Conservation (phyloP, 2,888 invertebrate species). For the Allolobophora icterica region DNA sequence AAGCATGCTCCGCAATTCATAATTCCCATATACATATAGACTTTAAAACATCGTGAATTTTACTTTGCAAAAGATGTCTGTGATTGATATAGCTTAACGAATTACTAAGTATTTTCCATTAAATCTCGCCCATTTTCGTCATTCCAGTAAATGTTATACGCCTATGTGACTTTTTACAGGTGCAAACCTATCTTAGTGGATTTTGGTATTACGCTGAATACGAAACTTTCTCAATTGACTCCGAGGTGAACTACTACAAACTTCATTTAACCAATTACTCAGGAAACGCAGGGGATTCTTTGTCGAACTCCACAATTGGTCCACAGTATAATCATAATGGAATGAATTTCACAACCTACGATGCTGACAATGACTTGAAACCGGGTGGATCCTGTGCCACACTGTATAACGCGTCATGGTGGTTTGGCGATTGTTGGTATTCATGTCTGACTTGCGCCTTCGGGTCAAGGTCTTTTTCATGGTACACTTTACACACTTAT, state of each 20-base stretch:
- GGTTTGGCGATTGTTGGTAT: background rate
- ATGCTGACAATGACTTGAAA: background rate
- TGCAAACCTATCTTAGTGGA: background rate
- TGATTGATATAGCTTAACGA: too few relatives aligned
- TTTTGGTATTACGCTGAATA: slow-evolving; percentile 13
- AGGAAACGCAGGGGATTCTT: background rate
- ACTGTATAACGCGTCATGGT: background rate
- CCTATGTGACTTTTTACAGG: background rate
- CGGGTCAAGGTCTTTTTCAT: background rate
- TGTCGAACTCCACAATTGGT: background rate
- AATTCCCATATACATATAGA: too few relatives aligned
- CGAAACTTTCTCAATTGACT: background rate
- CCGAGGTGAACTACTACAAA: background rate
- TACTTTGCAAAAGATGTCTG: too few relatives aligned
- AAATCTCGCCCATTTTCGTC: too few relatives aligned
- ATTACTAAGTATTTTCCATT: too few relatives aligned
- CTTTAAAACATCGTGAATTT: too few relatives aligned
- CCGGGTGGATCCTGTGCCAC: background rate
- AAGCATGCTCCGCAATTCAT: too few relatives aligned
- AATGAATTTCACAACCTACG: background rate
- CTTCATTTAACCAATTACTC: background rate
- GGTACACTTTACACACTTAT: background rate
- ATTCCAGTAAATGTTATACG: too few relatives aligned
- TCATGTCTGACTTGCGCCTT: background rate
- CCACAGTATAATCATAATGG: background rate